Evolutionary conservation across 2,797 vertebrate genomes (phyloP).

Genomic region (Coracias cyanogaster): DNA sequence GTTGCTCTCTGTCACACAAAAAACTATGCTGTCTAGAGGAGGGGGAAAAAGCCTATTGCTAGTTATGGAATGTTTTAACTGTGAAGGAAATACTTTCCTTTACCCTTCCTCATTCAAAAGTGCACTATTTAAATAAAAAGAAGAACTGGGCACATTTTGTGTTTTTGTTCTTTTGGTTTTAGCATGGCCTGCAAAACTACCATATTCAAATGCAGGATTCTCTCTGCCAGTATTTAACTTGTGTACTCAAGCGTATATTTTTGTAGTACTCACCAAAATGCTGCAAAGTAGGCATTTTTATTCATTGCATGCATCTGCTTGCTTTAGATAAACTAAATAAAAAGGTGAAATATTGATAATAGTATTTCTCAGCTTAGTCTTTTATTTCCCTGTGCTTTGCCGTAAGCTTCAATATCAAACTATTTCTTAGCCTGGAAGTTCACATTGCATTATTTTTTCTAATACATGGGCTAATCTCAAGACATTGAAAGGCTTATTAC

Average conservation of each 20-base stretch:
- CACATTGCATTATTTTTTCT: not conserved
- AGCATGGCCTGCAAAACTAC: not conserved
- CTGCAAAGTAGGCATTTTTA: conserved; percentile 25
- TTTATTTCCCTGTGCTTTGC: not conserved
- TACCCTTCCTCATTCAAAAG: not conserved
- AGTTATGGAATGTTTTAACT: not conserved
- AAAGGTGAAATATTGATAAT: conserved; percentile 14
- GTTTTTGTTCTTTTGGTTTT: conserved; percentile 3
- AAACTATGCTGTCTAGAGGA: not conserved
- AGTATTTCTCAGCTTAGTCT: conserved; percentile 25
- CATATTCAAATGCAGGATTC: not conserved
- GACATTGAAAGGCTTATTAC: not conserved
- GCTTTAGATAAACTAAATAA: conserved; percentile 45
- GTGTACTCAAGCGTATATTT: not conserved
- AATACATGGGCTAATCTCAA: not conserved
- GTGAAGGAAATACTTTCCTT: not conserved
- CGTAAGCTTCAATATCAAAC: not conserved
- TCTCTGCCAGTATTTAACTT: not conserved
- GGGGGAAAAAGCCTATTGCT: not conserved
- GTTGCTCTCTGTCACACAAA: not conserved
- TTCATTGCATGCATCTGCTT: not conserved
- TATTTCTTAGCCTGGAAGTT: not conserved
- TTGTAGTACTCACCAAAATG: not conserved
- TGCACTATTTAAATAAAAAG: not conserved
- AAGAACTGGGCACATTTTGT: not conserved